Evolutionary conservation across 2,113 vertebrate genomes (phyloP), one percentile per base, ranked within the genome.

Genomic region (Gnathonemus echidnorhynchus): DNA sequence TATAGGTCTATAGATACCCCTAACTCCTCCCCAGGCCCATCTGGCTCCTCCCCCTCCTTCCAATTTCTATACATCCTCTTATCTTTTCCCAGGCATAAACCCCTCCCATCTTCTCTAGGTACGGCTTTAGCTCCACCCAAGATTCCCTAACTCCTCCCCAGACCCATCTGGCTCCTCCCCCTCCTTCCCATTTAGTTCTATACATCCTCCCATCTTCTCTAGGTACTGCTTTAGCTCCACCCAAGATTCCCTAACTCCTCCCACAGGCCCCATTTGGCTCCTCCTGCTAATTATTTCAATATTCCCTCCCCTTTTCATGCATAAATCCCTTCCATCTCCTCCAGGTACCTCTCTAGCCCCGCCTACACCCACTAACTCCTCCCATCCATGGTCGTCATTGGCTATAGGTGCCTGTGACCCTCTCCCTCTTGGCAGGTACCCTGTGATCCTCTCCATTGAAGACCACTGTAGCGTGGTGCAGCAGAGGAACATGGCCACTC

Each of bases 401-500:
- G 11, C 9, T 31, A 17, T 4, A 11, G 3, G 49, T 77, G 88
- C 56, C 80, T 17, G n/a, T 90, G 48, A 70, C 87, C 56, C 35
- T 21, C 39, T 19, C 56, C 48, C 45, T 62, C 52, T 39, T 4
- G 80, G 74, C 92, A 97, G 97, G 94, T 97, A 96, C 85, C 97
- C 97, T 5, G 93, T 97, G 91, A 96, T 97, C 91, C 93, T 97
- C 91, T 97, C 97, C 92, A 97, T 97, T 0, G 97, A 97, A 92
- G 97, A 97, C 92, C 97, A 97, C 95, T 97, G 97, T 96, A 97
- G 97, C 24, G 96, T 97, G 0, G 97, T 97, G 45, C 97, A 97
- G 77, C 97, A 97, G 95, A 96, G 97, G 92, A 97, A 97, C 94
- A 97, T 97, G 97, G 97, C 97, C 24, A 96, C 95, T 0, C 96